These are phyloP conservation scores for Hylaea fasciaria DNA, from an alignment of 2,888 invertebrate species.

Conservation along the genomic window DNA sequence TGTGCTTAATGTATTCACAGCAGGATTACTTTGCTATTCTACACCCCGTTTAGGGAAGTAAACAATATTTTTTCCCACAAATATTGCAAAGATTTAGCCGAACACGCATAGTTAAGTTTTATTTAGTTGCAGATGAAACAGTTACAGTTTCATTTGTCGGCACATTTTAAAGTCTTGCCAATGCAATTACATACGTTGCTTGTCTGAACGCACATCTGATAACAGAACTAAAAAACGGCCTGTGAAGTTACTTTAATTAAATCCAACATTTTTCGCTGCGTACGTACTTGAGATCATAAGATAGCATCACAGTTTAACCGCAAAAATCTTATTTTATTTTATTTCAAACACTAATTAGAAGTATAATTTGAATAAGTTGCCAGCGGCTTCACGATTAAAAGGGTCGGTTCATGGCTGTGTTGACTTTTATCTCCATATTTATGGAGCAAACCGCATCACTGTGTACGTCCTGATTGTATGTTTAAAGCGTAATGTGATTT, in stretches of 20 bases:
- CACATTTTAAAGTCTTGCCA: conserved; percentile 65
- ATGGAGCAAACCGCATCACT: background rate
- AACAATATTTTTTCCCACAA: background rate
- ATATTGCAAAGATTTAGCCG: conserved; percentile 14
- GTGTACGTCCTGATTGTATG: background rate
- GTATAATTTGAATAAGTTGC: conserved; percentile 52
- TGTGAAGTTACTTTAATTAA: conserved; percentile 75
- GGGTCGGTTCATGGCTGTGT: conserved; percentile 12
- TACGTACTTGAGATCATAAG: conserved; percentile 52
- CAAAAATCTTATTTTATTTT: conserved; percentile 56
- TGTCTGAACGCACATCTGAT: conserved; percentile 75
- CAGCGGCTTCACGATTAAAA: conserved; percentile 36
- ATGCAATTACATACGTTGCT: conserved; percentile 77
- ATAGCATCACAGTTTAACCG: conserved; percentile 56
- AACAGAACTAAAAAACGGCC: conserved; percentile 69
- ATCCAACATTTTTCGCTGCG: conserved; percentile 65
- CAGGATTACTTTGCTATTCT: conserved; percentile 20
- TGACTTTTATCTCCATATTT: background rate
- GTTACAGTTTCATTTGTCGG: conserved; percentile 64
- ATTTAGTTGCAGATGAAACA: conserved; percentile 37
- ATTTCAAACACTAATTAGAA: conserved; percentile 62
- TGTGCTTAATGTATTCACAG: conserved; percentile 6
- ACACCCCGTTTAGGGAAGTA: background rate
- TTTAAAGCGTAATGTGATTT: no score
- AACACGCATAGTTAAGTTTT: conserved; percentile 23